A percentile compares a stretch with the other conserved stretches of the same genome.
These are phyloP conservation scores for Cardiocondyla obscurior DNA, from an alignment of 1,140 invertebrate genomes.

Conservation along the genomic window DNA sequence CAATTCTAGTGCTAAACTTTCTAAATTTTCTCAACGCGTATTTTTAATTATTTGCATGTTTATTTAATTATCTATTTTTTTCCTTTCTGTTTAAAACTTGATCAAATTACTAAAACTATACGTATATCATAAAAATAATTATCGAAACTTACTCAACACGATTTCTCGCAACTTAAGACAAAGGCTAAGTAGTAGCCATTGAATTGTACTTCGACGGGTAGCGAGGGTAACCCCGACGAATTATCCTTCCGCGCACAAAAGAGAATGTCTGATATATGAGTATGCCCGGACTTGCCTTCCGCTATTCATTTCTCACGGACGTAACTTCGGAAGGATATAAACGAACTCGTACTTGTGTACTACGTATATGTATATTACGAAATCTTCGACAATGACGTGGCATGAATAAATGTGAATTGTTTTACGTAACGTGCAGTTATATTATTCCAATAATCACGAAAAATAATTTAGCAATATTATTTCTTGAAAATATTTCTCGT, in stretches of 20 bases:
- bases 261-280: constrained; percentile 39
- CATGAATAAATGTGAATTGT: constrained; percentile 42
- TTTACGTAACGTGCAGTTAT: not conserved
- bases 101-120: too few relatives aligned
- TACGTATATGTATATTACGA: not conserved
- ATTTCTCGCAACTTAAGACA: constrained; percentile 40
- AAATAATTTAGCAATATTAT: too few relatives aligned
- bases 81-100: too few relatives aligned
- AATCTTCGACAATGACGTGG: constrained; percentile 14
- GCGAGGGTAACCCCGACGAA: constrained; percentile 21
- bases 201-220: constrained; percentile 34
- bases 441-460: too few relatives aligned
- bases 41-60: too few relatives aligned
- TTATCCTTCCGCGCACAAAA: constrained; percentile 43
- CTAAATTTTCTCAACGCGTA: too few relatives aligned
- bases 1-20: too few relatives aligned
- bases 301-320: constrained; percentile 39
- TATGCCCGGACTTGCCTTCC: constrained; percentile 12
- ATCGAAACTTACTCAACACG: constrained; percentile 7
- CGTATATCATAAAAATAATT: not conserved
- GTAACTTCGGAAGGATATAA: constrained; percentile 7
- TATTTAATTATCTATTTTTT: too few relatives aligned
- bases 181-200: constrained; percentile 30
- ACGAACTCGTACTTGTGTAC: constrained; percentile 9
- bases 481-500: too few relatives aligned